Percentiles rank a stretch among this genome's conserved stretches.
Evolutionary conservation across 2,113 vertebrate species (phyloP).

Genomic region (Hippoglossus stenolepis): DNA sequence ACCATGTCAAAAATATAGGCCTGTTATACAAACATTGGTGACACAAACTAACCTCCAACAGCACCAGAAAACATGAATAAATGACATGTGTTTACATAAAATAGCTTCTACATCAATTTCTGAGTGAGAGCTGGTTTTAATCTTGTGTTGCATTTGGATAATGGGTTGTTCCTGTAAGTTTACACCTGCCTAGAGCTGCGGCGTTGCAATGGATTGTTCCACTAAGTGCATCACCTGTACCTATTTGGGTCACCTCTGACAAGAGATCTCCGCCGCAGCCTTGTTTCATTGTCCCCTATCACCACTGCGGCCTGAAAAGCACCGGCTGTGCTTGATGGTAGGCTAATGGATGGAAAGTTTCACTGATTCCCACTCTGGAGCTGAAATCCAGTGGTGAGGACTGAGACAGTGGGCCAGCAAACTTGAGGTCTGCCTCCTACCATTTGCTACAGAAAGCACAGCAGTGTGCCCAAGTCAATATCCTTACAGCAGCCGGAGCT

Average conservation of each 20-base stretch:
- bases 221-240: constrained; percentile 40
- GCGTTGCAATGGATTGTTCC: constrained; percentile 27
- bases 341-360: constrained; percentile 42
- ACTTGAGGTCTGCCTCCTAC: constrained; percentile 35
- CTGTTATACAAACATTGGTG: background rate
- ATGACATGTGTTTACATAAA: constrained; percentile 22
- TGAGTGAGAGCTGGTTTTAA: constrained; percentile 19
- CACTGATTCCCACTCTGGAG: constrained; percentile 18
- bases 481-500: constrained; percentile 35
- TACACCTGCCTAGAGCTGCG: constrained; percentile 28
- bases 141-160: constrained; percentile 34
- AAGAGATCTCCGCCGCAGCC: constrained; percentile 35
- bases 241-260: constrained; percentile 61
- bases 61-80: constrained; percentile 1
- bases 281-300: constrained; percentile 20
- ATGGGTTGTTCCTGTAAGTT: constrained; percentile 43
- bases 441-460: constrained; percentile 50
- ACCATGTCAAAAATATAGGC: background rate
- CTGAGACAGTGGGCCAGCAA: constrained; percentile 29
- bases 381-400: constrained; percentile 29
- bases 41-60: constrained; percentile 5
- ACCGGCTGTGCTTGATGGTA: constrained; percentile 5
- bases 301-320: constrained; percentile 13
- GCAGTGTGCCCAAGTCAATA: constrained; percentile 48
- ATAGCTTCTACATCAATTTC: constrained; percentile 15